phyloP scores from a whole-genome alignment of 2,888 invertebrate genomes.

The Dendrolimus houi region DNA sequence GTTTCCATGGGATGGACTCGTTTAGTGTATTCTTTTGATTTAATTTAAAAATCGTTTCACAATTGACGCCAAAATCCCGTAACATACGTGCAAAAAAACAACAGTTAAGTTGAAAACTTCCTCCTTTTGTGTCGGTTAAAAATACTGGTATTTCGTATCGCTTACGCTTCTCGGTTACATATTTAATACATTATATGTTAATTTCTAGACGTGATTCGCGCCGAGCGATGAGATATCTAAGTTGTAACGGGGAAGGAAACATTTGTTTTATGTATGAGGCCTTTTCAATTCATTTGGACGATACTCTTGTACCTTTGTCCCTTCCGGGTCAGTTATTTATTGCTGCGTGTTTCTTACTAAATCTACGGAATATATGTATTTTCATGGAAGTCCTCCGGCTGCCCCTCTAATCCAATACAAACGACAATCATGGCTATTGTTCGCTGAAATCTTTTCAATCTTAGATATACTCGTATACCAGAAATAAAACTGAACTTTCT shows the following conservation, averaged over 20 bases:
- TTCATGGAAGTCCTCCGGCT: conserved; percentile 34
- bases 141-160: too few species aligned
- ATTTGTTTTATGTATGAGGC: conserved; percentile 70
- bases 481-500: too few species aligned
- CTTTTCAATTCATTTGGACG: conserved; percentile 71
- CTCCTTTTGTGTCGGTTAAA: too few species aligned
- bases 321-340: conserved; percentile 72
- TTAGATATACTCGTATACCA: neutral
- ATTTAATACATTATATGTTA: conserved; percentile 29
- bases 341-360: conserved; percentile 59
- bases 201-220: conserved; percentile 44
- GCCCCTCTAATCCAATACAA: conserved; percentile 25
- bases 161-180: too few species aligned
- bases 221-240: conserved; percentile 43
- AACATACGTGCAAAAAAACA: too few species aligned
- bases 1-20: too few species aligned
- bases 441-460: conserved; percentile 15
- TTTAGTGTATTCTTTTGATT: too few species aligned
- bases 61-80: too few species aligned
- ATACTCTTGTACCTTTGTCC: conserved; percentile 66
- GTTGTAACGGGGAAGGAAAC: conserved; percentile 36
- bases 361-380: conserved; percentile 45
- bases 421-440: conserved; percentile 32
- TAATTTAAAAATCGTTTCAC: too few species aligned
- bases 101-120: too few species aligned